phyloP scores from a whole-genome alignment of 2,888 invertebrate genomes.

The Oligia strigilis region DNA sequence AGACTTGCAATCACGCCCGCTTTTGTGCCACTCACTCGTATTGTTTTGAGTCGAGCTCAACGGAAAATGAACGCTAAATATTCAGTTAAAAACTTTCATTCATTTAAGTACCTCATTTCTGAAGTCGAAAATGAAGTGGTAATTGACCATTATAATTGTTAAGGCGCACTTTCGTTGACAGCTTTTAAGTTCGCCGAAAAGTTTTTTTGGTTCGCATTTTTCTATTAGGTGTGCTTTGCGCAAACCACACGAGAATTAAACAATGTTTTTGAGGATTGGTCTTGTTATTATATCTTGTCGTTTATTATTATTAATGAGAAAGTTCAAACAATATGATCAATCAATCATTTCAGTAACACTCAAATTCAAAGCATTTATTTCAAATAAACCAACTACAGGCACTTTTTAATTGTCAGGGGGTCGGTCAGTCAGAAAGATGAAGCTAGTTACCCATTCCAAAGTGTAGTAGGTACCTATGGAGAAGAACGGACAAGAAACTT shows the following conservation, averaged over 20 bases:
- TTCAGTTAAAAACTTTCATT: slow-evolving; percentile 64
- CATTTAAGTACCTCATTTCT: slow-evolving; percentile 58
- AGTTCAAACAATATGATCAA: slow-evolving; percentile 10
- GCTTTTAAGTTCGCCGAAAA: slow-evolving; percentile 51
- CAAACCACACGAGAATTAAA: slow-evolving; percentile 26
- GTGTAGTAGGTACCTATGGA: background rate
- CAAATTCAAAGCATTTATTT: background rate
- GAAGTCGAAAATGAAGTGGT: slow-evolving; percentile 62
- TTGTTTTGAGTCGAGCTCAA: slow-evolving; percentile 76
- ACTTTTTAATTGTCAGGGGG: background rate
- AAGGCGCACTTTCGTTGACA: slow-evolving; percentile 55
- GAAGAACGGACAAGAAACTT: background rate
- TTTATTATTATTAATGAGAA: slow-evolving; percentile 2
- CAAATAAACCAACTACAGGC: background rate
- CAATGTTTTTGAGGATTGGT: slow-evolving; percentile 23
- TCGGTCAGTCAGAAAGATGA: background rate
- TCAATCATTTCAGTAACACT: background rate
- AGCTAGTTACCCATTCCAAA: background rate
- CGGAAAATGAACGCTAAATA: slow-evolving; percentile 65
- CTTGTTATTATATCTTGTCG: slow-evolving; percentile 7
- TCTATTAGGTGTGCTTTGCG: slow-evolving; percentile 27
- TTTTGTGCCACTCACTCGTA: slow-evolving; percentile 79
- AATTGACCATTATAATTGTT: slow-evolving; percentile 65
- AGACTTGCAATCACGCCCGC: slow-evolving; percentile 84
- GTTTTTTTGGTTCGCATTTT: slow-evolving; percentile 44